A percentile compares a stretch with the other conserved stretches of the same genome.
Conservation (phyloP, 2,888 invertebrate genomes). For the Pyrochroa serraticornis region DNA sequence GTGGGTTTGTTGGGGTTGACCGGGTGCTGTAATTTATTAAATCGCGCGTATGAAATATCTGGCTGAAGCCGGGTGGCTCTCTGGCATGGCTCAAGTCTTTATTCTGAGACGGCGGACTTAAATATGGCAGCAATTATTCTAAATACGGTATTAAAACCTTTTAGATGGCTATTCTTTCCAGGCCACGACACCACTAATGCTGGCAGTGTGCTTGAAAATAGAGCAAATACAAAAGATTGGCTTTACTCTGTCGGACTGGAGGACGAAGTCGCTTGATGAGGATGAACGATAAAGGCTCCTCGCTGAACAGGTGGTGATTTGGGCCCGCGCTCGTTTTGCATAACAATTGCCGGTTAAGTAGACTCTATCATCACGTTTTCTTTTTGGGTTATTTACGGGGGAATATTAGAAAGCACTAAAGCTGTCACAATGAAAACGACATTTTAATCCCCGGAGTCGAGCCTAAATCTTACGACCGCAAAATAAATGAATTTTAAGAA, state of each 20-base stretch:
- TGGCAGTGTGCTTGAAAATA: slow-evolving; percentile 54
- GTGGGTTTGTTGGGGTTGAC: neutral
- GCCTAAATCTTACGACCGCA: slow-evolving; percentile 51
- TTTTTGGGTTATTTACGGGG: slow-evolving; percentile 56
- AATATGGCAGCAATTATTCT: slow-evolving; percentile 61
- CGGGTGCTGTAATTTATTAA: slow-evolving; percentile 42
- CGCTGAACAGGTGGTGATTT: slow-evolving; percentile 58
- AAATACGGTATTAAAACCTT: slow-evolving; percentile 60
- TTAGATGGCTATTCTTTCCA: slow-evolving; percentile 60
- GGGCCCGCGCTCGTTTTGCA: slow-evolving; percentile 57
- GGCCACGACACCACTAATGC: slow-evolving; percentile 56
- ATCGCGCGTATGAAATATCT: slow-evolving; percentile 48
- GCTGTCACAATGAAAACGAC: slow-evolving; percentile 57
- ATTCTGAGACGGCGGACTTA: slow-evolving; percentile 55
- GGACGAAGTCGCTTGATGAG: slow-evolving; percentile 57
- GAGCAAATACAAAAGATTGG: slow-evolving; percentile 59
- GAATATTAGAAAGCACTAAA: slow-evolving; percentile 59
- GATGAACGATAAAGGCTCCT: slow-evolving; percentile 57
- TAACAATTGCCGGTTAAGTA: slow-evolving; percentile 59
- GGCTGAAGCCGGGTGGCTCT: slow-evolving; percentile 31
- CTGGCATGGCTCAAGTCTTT: slow-evolving; percentile 42
- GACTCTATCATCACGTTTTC: slow-evolving; percentile 56
- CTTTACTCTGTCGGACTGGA: slow-evolving; percentile 54
- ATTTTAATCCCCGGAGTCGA: slow-evolving; percentile 55
- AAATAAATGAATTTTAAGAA: slow-evolving; percentile 59